Conservation (phyloP, 2,797 vertebrate species). For the Decapterus maruadsi region DNA sequence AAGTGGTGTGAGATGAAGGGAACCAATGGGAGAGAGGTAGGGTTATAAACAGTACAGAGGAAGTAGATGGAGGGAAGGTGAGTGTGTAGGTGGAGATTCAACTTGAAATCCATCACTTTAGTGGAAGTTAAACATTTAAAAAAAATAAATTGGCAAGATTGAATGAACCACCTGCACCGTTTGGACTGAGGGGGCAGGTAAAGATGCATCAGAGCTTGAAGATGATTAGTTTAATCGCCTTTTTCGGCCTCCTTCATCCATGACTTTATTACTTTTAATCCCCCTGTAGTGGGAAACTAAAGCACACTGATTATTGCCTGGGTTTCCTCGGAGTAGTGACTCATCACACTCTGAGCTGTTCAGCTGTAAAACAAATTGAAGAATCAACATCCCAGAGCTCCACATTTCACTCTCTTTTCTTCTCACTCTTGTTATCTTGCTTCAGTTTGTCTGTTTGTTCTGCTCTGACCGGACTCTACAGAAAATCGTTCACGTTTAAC, state of each 20-base stretch:
- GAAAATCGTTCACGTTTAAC: background rate
- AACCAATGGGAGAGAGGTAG: conserved; percentile 24
- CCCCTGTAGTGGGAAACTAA: conserved; percentile 30
- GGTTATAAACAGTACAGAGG: background rate
- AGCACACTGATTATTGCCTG: conserved; percentile 22
- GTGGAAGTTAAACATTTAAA: conserved; percentile 26
- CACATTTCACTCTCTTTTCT: background rate
- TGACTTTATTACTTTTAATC: conserved; percentile 48
- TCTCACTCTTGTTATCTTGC: conserved; percentile 8
- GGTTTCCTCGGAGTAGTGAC: conserved; percentile 19
- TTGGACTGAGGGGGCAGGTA: conserved; percentile 7
- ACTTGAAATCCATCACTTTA: background rate
- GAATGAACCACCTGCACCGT: conserved; percentile 29
- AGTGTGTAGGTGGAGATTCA: conserved; percentile 24
- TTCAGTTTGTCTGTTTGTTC: background rate
- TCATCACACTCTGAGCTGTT: conserved; percentile 37
- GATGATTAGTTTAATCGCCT: conserved; percentile 33
- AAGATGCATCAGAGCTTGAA: conserved; percentile 25
- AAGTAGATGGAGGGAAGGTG: conserved; percentile 6
- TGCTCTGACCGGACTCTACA: background rate
- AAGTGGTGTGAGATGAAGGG: conserved; percentile 41
- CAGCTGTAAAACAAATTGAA: conserved; percentile 47
- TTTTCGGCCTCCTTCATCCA: conserved; percentile 8
- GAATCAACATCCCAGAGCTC: conserved; percentile 31
- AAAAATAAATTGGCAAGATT: conserved; percentile 16